Base-by-base conservation (phyloP, 2,888 invertebrate species). In the Limnephilus rhombicus region DNA sequence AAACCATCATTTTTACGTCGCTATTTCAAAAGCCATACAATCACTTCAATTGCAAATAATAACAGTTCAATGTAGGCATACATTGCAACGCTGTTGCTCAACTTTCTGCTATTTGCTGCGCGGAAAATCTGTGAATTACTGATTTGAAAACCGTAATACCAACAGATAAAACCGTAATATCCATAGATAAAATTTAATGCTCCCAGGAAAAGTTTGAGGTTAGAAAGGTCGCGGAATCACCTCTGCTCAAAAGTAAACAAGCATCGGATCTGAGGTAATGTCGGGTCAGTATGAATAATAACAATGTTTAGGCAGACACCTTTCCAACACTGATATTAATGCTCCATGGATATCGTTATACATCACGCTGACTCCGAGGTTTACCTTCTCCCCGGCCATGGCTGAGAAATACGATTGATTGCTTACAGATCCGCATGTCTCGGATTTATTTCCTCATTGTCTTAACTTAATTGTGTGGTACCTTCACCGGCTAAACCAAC, bases 251-350 rank as follows among this genome's bases (percentile, higher is more conserved):
- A 89, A 85, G 31, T 68, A 91, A 91, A 91, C 89, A 91, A 91
- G 85, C 85, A 45, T 68, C 41, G 18, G 88, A 31, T 29, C 68
- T 87, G 89, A 87, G 29, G 80, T 92, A 93, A 91, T 83, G 68
- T 53, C 90, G 90, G 85, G 85, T 91, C 92, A 90, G 90, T 89
- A 80, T 87, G 91, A 91, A 91, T 93, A 93, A 93, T 93, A 93
- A 93, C 93, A 92, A 91, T 93, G 88, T 93, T 93, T 91, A 90
- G 86, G 89, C 88, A 89, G 82, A 85, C 90, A 37, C 53, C 82
- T 90, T 90, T 90, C 80, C 90, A 85, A 34, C 29, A 89, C 80
- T 85, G 85, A 90, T 85, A 90, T 90, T 90, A 90, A 90, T 90
- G 90, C 68, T 29, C 29, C 85, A 12, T 24, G 83, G 85, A 85